Conservation (phyloP, 2,113 vertebrate species). For the Lepus timidus region DNA sequence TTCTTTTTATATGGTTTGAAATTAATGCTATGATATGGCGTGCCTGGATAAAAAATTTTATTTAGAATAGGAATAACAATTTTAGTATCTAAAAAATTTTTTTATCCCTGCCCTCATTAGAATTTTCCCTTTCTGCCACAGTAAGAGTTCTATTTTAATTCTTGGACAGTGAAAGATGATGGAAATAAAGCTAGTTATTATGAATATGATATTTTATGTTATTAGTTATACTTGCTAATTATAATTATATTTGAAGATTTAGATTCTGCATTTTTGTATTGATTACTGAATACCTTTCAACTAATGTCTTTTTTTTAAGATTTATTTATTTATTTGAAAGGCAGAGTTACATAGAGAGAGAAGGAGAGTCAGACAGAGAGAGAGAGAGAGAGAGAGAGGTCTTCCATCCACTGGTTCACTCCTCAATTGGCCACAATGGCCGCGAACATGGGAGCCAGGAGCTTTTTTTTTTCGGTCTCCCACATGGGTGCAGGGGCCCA, state of each 20-base stretch:
- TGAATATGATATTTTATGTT: constrained; percentile 50
- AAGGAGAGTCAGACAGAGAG: too few species aligned
- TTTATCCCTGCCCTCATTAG: constrained; percentile 40
- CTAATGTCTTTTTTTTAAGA: not conserved
- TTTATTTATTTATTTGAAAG: too few species aligned
- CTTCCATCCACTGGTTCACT: too few species aligned
- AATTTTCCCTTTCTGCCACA: constrained; percentile 1
- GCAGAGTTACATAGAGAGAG: too few species aligned
- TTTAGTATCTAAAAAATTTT: constrained; percentile 36
- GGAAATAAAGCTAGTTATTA: constrained; percentile 35
- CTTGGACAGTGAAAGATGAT: constrained; percentile 33
- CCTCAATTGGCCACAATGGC: too few species aligned
- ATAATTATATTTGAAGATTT: constrained; percentile 48
- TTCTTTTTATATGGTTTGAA: constrained; percentile 56
- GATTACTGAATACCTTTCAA: constrained; percentile 47
- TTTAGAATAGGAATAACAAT: constrained; percentile 14
- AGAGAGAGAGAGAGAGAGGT: too few species aligned
- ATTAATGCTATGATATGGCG: not conserved
- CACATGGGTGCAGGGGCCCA: too few species aligned
- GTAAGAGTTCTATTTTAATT: constrained; percentile 58
- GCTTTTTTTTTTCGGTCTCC: too few species aligned
- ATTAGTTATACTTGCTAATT: not conserved
- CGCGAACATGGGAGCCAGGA: too few species aligned
- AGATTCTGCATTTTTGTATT: constrained; percentile 35
- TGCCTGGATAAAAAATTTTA: constrained; percentile 27